phyloP scores from a whole-genome alignment of 2,888 invertebrate species.

The Melanostoma scalare region DNA sequence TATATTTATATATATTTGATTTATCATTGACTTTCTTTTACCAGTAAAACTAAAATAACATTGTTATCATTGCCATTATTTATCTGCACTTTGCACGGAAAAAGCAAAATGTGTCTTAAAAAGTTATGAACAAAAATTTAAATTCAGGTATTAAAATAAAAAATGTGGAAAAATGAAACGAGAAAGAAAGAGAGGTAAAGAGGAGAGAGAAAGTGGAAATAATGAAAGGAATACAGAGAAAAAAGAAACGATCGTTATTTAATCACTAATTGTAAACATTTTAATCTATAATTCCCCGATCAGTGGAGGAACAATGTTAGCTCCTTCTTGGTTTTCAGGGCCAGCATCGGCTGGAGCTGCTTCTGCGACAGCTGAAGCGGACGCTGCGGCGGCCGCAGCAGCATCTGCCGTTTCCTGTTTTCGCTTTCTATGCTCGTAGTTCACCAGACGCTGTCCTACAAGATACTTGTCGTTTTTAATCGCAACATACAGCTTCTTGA shows the following conservation, averaged over 20 bases:
- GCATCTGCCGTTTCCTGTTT: slow-evolving; percentile 81
- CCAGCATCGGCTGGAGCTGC: slow-evolving; percentile 33
- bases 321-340: slow-evolving; percentile 43
- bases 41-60: slow-evolving; percentile 68
- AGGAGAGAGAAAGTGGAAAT: neutral
- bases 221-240: slow-evolving; percentile 43
- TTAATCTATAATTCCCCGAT: slow-evolving; percentile 73
- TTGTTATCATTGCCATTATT: slow-evolving; percentile 50
- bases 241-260: slow-evolving; percentile 49
- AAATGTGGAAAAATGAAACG: neutral
- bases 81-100: slow-evolving; percentile 44
- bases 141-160: slow-evolving; percentile 33
- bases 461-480: slow-evolving; percentile 99
- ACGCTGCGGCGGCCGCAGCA: slow-evolving; percentile 74
- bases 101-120: neutral
- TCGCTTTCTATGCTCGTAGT: slow-evolving; percentile 94
- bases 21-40: slow-evolving; percentile 51
- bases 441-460: slow-evolving; percentile 97
- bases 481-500: slow-evolving; percentile 96
- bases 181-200: neutral
- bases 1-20: slow-evolving; percentile 62
- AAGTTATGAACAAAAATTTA: slow-evolving; percentile 5
- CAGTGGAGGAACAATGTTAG: slow-evolving; percentile 48
- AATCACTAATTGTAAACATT: slow-evolving; percentile 66
- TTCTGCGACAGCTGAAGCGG: slow-evolving; percentile 49